Evolutionary conservation across 1,140 invertebrate species (phyloP), one percentile per base, ranked within the genome.

Genomic region (Apis laboriosa): DNA sequence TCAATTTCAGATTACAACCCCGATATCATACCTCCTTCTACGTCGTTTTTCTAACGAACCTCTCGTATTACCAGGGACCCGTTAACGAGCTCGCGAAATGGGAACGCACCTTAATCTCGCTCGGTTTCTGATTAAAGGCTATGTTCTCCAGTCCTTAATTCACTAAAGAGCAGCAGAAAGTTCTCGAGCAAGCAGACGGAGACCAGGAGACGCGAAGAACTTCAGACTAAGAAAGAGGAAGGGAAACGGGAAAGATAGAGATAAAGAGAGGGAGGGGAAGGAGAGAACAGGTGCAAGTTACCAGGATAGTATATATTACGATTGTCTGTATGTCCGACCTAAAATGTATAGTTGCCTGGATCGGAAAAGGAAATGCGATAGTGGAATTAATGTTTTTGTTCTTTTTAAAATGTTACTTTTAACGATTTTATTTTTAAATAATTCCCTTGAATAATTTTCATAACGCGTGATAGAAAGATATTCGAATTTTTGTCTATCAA

Each of bases 41-140:
- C 51, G 58, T 72, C 76, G 81, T 83, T 83, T 83, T 83, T 83
- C 81, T 77, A 77, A 82, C 74, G 80, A 82, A 83, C 81, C 63
- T 67, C 77, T 84, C 71, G 78, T 74, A 71, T 66, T 63, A 76
- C 66, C 63, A 64, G 71, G 58, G 64, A 60, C 58, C 64, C 58
- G 71, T 80, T 84, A 84, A 84, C 83, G 83, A 84, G 66, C 83
- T 81, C 19, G 58, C 83, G 72, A 81, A 81, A 75, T 84, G 72
- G 80, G 71, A 84, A 81, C 78, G 72, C 78, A 81, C 78, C 78
- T 84, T 84, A 84, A 84, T 84, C 71, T 70, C 61, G 72, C 78
- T 70, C 64, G 71, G 83, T 84, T 84, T 84, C 70, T 84, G 78
- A 84, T 84, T 84, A 84, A 84, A 84, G 78, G 78, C 78, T 84